phyloP scores from a whole-genome alignment of 2,797 vertebrate genomes.

The Spondyliosoma cantharus region DNA sequence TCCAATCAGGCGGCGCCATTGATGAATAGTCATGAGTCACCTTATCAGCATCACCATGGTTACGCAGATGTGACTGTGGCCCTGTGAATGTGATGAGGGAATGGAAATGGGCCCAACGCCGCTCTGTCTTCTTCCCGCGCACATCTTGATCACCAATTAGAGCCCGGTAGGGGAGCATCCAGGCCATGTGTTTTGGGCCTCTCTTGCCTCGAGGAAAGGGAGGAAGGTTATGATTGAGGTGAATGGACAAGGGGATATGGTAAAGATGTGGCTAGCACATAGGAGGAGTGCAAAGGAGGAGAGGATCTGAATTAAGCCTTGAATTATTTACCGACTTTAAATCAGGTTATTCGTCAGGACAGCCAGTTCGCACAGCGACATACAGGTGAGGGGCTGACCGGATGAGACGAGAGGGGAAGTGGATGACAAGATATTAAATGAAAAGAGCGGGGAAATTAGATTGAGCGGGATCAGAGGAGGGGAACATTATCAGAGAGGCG shows the following conservation, averaged over 20 bases:
- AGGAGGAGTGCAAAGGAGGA: constrained; percentile 2
- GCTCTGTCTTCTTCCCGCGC: constrained; percentile 66
- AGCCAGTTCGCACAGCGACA: constrained; percentile 20
- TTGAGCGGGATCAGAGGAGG: constrained; percentile 49
- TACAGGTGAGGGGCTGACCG: constrained; percentile 36
- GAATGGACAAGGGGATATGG: background rate
- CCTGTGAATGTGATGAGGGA: constrained; percentile 76
- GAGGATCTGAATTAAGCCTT: constrained; percentile 15
- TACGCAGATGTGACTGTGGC: constrained; percentile 78
- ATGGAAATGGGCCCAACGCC: constrained; percentile 73
- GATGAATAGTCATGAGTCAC: constrained; percentile 85
- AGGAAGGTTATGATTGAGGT: constrained; percentile 25
- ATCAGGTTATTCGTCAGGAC: constrained; percentile 33
- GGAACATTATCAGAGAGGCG: constrained; percentile 38
- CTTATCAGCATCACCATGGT: constrained; percentile 82
- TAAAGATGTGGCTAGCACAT: constrained; percentile 4
- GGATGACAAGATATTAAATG: constrained; percentile 65
- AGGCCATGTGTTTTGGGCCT: constrained; percentile 46
- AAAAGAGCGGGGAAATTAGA: constrained; percentile 63
- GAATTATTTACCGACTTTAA: constrained; percentile 43
- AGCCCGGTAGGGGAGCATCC: constrained; percentile 55
- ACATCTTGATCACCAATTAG: constrained; percentile 81
- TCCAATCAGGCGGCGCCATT: constrained; percentile 77
- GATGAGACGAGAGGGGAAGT: constrained; percentile 44
- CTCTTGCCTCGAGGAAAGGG: constrained; percentile 7